Evolutionary conservation across 2,797 vertebrate genomes (phyloP), one percentile per base, ranked within the genome.

Genomic region (Lerista edwardsae): DNA sequence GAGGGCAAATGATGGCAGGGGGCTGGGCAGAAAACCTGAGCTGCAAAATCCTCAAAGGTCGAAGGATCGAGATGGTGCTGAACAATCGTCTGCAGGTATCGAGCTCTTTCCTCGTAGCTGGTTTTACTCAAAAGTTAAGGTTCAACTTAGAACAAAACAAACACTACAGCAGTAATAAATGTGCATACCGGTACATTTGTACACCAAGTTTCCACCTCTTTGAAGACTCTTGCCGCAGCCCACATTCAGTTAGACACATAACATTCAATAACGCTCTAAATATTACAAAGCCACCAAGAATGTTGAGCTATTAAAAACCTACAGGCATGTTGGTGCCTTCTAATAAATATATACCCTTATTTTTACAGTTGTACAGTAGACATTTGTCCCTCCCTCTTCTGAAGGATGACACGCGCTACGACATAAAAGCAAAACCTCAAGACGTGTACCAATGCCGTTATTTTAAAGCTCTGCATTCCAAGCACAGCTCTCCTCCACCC

Each of bases 11-110:
- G 97, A 77, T 98, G 97, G 93, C 97, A 98, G 69, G 98, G 98
- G 86, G 98, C 98, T 77, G 98, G 98, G 91, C 98, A 98, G 95
- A 99, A 99, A 92, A 99, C 97, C 61, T 99, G 98, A 73, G 98
- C 98, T 57, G 98, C 98, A 86, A 98, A 99, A 93, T 99, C 98
- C 93, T 99, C 98, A 90, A 99, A 99, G 0, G 98, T 98, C 75
- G 98, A 98, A 51, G 98, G 97, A 84, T 99, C 98, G 93, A 98
- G 97, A 93, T 99, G 98, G 92, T 99, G 97, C 94, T 99, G 97
- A 83, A 98, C 97, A 73, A 99, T 99, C 64, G 97, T 98, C 89
- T 99, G 98, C 83, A 99, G 95, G 94, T 99, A 99, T 23, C 98
- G 96, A 6, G 98, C 97, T 93, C 98, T 96, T 91, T 99, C 98